Base-by-base conservation (phyloP, 2,888 invertebrate species). In the Cyclophora albipunctata region DNA sequence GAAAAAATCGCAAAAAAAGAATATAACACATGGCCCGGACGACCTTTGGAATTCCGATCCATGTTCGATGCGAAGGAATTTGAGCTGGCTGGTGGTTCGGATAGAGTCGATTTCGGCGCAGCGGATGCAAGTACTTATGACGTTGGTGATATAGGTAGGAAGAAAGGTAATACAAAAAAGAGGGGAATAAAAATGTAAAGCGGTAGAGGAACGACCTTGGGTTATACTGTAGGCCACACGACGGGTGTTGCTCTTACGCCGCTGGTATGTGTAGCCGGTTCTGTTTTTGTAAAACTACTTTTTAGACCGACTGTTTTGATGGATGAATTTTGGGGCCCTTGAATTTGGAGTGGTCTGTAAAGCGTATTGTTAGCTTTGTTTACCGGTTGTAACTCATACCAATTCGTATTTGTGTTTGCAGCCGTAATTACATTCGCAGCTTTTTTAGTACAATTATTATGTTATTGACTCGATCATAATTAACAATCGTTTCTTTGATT, bases 171-270 rank as follows among this genome's bases (percentile, higher is more conserved):
- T 73, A 80, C 71, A 81, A 81, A 83, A 71, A 82, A 81, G 70
- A 75, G 69, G 68, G 74, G 74, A 78, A 79, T 71, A 75, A 72
- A 71, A 71, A 75, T 73, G 77, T 81, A 69, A 79, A 83, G 83
- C 81, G 84, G 82, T 84, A 83, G 79, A 72, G 72, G 63, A 74
- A 78, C 86, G 86, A 81, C 86, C 86, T 86, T 86, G 87, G 80
- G 78, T 75, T 72, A 70, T 79, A 81, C 75, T 84, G 84, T 84
- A 87, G 86, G 86, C 87, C 87, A 76, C 78, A 73, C 71, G 72
- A 75, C 82, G 85, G 85, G 75, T 81, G 73, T 78, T 78, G 79
- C 73, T 72, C 78, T 69, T 68, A 53, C 59, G 59, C 20, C 20
- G 64, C 54, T 55, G 69, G 71, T 64, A 69, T 68, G 68, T 64